Conservation (phyloP, 2,113 vertebrate genomes). For the Chaenogobius annularis region DNA sequence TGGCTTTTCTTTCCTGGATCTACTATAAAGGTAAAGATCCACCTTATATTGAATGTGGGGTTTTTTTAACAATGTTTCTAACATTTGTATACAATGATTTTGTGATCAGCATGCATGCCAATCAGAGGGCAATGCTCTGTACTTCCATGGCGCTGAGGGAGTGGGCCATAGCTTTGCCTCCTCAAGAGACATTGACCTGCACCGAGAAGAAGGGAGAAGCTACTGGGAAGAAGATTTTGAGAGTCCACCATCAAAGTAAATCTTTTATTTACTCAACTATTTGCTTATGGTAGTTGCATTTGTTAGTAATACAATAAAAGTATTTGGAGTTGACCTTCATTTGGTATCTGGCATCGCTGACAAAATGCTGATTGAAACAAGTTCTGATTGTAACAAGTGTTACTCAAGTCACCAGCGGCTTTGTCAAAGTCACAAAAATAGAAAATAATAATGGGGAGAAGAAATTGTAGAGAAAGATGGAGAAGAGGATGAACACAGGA, state of each 20-base stretch:
- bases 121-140: conserved; percentile 94
- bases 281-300: background rate
- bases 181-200: conserved; percentile 91
- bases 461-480: conserved; percentile 8
- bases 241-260: conserved; percentile 88
- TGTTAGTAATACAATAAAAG: background rate
- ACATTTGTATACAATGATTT: conserved; percentile 23
- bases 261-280: conserved; percentile 20
- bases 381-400: conserved; percentile 13
- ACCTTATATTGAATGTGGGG: background rate
- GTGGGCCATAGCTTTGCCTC: conserved; percentile 89
- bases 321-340: too few species aligned
- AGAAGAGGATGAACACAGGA: conserved; percentile 34
- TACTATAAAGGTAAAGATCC: conserved; percentile 86
- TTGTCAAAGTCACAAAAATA: conserved; percentile 43
- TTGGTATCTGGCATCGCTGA: too few species aligned
- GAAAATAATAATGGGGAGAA: conserved; percentile 11
- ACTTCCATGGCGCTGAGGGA: conserved; percentile 94
- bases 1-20: conserved; percentile 99
- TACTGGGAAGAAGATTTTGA: conserved; percentile 99
- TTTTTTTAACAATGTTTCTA: background rate
- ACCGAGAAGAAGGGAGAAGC: conserved; percentile 87
- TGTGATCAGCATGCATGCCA: conserved; percentile 92
- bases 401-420: conserved; percentile 35
- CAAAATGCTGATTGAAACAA: background rate